Conservation (phyloP, 2,797 vertebrate species). For the Kryptolebias ocellatus region DNA sequence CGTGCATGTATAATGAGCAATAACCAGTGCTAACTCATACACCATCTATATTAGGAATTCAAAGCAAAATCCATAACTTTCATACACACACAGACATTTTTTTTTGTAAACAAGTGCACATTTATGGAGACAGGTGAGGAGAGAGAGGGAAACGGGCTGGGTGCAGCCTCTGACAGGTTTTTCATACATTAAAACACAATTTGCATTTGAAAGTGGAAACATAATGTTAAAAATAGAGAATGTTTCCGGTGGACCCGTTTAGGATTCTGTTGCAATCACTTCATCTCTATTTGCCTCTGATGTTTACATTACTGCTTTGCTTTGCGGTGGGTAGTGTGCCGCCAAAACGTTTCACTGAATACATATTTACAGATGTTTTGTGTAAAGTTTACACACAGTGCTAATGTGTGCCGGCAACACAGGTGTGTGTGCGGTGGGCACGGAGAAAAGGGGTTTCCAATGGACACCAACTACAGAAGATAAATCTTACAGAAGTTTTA, state of each 20-base stretch:
- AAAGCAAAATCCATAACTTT: conserved; percentile 58
- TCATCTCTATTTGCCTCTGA: conserved; percentile 13
- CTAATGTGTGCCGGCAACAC: conserved; percentile 1
- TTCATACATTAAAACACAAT: conserved; percentile 19
- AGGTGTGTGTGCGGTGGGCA: neutral
- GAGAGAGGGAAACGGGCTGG: neutral
- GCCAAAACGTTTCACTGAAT: conserved; percentile 30
- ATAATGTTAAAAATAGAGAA: conserved; percentile 17
- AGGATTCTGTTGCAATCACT: conserved; percentile 22
- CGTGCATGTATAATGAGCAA: conserved; percentile 25
- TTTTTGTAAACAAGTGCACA: neutral
- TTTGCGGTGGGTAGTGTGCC: conserved; percentile 5
- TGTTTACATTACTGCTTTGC: conserved; percentile 42
- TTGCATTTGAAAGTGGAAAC: conserved; percentile 25
- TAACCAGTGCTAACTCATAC: conserved; percentile 19
- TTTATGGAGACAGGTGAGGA: conserved; percentile 4
- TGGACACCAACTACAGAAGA: neutral
- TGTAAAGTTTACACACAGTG: neutral
- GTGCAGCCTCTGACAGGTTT: conserved; percentile 14
- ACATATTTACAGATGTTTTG: conserved; percentile 34
- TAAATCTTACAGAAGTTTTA: neutral
- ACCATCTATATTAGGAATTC: conserved; percentile 69
- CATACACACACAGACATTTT: neutral
- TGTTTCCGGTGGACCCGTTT: neutral
- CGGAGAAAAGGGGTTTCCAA: neutral